These are phyloP conservation scores for Bradysia coprophila DNA, from an alignment of 1,140 invertebrate species.

Conservation along the genomic window DNA sequence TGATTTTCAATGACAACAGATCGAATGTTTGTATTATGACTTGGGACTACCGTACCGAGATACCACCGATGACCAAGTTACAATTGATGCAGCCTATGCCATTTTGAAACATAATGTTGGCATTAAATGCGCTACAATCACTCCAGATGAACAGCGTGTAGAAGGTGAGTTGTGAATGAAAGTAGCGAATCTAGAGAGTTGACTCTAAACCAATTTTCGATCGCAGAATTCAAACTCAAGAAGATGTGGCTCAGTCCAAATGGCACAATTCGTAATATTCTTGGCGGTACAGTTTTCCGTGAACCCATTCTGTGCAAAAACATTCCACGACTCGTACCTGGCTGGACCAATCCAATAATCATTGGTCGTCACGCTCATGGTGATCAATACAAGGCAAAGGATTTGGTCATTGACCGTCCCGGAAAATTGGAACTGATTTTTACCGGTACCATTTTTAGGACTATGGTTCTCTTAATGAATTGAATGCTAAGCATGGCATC, in stretches of 20 bases:
- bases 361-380: slow-evolving; percentile 82
- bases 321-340: slow-evolving; percentile 71
- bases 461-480: too few species aligned
- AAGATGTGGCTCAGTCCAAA: slow-evolving; percentile 88
- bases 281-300: slow-evolving; percentile 78
- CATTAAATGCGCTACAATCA: slow-evolving; percentile 84
- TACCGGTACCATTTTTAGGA: slow-evolving; percentile 1
- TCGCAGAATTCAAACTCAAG: slow-evolving; percentile 71
- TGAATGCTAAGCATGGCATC: too few species aligned
- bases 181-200: too few species aligned
- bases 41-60: slow-evolving; percentile 69
- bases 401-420: slow-evolving; percentile 51
- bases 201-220: neutral
- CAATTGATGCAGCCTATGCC: slow-evolving; percentile 69
- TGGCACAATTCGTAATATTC: slow-evolving; percentile 79
- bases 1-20: slow-evolving; percentile 14
- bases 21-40: slow-evolving; percentile 70
- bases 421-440: slow-evolving; percentile 32
- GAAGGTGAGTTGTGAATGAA: slow-evolving; percentile 45
- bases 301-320: slow-evolving; percentile 80
- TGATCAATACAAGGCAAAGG: slow-evolving; percentile 81
- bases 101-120: slow-evolving; percentile 81
- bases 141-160: slow-evolving; percentile 74
- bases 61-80: slow-evolving; percentile 73
- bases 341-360: slow-evolving; percentile 63